Conservation (phyloP, 2,888 invertebrate species). For the Drosophila demipolita region DNA sequence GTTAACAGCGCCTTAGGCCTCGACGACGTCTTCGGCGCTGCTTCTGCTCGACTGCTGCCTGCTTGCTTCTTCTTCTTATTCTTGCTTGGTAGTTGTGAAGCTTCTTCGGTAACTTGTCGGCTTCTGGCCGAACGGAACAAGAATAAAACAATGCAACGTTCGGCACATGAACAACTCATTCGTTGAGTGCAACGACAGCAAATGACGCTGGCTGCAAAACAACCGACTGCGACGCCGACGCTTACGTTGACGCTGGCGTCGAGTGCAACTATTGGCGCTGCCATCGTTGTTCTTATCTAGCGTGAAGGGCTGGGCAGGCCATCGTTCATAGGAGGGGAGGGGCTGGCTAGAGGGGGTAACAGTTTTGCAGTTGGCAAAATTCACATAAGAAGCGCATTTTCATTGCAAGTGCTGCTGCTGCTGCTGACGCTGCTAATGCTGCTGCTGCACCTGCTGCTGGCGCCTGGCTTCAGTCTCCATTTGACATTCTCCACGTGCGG, state of each 20-base stretch:
- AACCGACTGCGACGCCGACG: slow-evolving; percentile 37
- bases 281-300: slow-evolving; percentile 45
- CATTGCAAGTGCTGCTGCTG: slow-evolving; percentile 61
- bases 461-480: slow-evolving; percentile 84
- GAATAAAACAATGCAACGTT: slow-evolving; percentile 43
- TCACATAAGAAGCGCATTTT: slow-evolving; percentile 78
- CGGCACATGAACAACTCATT: slow-evolving; percentile 17
- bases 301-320: not conserved
- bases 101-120: slow-evolving; percentile 40
- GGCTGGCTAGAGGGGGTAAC: not conserved
- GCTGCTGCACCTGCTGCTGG: slow-evolving; percentile 48
- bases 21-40: slow-evolving; percentile 40
- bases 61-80: not conserved
- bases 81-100: slow-evolving; percentile 13
- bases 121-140: slow-evolving; percentile 40
- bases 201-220: slow-evolving; percentile 60
- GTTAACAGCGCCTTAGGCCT: slow-evolving; percentile 33
- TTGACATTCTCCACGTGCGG: slow-evolving; percentile 85
- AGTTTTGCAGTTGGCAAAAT: slow-evolving; percentile 54
- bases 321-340: not conserved
- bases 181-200: slow-evolving; percentile 67
- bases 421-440: slow-evolving; percentile 15
- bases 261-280: slow-evolving; percentile 75
- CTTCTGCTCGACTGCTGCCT: slow-evolving; percentile 1
- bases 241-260: slow-evolving; percentile 62